Evolutionary conservation across 2,888 invertebrate species (phyloP).

Genomic region (Ptilodon capucinus): DNA sequence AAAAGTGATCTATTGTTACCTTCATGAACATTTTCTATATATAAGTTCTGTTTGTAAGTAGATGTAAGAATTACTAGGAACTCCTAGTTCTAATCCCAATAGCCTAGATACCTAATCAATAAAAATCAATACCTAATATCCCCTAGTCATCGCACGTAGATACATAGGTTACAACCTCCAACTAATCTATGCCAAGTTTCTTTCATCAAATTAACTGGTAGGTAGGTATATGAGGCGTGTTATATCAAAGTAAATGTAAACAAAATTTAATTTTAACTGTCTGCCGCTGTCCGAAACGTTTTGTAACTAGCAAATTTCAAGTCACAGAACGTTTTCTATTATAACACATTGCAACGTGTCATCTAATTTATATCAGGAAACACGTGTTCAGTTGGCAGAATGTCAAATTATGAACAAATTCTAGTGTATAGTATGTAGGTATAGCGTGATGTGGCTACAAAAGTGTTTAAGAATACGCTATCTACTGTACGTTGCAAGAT

Average conservation of each 20-base stretch:
- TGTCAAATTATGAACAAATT: constrained; percentile 51
- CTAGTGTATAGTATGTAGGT: background rate
- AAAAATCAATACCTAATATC: too few relatives aligned
- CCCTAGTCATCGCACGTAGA: too few relatives aligned
- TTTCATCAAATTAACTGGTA: constrained; percentile 3
- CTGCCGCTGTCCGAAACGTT: constrained; percentile 29
- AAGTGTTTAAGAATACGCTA: background rate
- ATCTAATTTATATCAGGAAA: constrained; percentile 46
- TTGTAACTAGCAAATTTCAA: constrained; percentile 23
- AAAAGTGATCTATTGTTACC: too few relatives aligned
- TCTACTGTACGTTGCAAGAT: too few relatives aligned
- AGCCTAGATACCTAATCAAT: too few relatives aligned
- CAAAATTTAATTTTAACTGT: constrained; percentile 47
- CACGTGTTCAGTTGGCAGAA: constrained; percentile 61
- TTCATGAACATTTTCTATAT: too few relatives aligned
- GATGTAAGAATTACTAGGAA: too few relatives aligned
- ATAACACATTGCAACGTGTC: constrained; percentile 23
- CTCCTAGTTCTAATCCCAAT: too few relatives aligned
- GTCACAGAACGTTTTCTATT: constrained; percentile 28
- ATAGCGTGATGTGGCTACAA: background rate
- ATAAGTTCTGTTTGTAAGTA: too few relatives aligned
- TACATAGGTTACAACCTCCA: too few relatives aligned
- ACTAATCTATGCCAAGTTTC: constrained; percentile 10
- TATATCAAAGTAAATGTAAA: constrained; percentile 43
- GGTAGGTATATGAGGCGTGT: constrained; percentile 11